Evolutionary conservation across 2,888 invertebrate species (phyloP), one percentile per base, ranked within the genome.

Genomic region (Elysia crispata): DNA sequence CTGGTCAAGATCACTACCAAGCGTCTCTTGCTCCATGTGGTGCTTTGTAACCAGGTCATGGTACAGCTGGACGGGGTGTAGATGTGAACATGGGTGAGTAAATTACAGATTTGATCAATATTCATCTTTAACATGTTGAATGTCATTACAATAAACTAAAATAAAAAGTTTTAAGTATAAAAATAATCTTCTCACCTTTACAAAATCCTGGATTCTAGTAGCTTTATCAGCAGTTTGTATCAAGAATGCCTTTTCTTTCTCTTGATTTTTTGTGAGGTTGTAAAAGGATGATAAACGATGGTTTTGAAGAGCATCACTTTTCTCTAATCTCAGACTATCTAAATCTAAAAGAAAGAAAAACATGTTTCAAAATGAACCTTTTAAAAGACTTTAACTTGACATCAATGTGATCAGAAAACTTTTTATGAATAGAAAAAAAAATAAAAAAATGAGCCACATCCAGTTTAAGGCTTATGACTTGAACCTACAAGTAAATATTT

Each of bases 31-130:
- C 73, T 90, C 89, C 41, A 77, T 70, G 60, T 89, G 87, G 31
- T 90, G 90, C 64, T 86, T 84, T 70, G 85, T 84, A 82, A 88
- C 23, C 76, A 91, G 76, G 5, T 86, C 83, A 80, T 89, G 89
- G 78, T 87, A 91, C n/a, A 80, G 83, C 90, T 91, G 83, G 15
- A 81, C 82, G 18, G 67, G 13, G 57, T 1, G 67, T 30, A 33
- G 25, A 49, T 6, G 30, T 28, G 1, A 30, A 30, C 33, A 62
- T 49, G 11, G 50, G 33, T 33, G 66, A 60, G 13, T 60, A 60
- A 60, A 60, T 13, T 25, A 6, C n/a, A 15, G 3, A 60, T 60
- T 60, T 60, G 6, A 23, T 60, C 13, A 8, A 60, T 5, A 25
- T 60, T 41, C 41, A 6, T 41, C 41, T 11, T 41, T 6, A 41